Conservation (phyloP, 2,888 invertebrate genomes). For the Rambutsinella grinnellia region DNA sequence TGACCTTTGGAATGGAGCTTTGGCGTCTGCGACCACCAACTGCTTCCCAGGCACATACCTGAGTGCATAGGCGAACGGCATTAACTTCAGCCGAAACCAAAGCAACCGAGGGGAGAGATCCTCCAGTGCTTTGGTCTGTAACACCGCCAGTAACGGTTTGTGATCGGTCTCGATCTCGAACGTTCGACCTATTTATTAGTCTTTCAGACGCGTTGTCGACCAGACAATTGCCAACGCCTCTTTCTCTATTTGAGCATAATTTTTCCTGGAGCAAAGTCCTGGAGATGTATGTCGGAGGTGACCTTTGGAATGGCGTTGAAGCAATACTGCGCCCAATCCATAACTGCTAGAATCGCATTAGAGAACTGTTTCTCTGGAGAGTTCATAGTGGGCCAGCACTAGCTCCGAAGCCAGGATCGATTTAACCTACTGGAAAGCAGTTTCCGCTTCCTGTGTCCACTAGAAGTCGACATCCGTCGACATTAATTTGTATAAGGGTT, state of each 20-base stretch:
- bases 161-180: conserved; percentile 68
- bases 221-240: conserved; percentile 59
- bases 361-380: conserved; percentile 30
- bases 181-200: conserved; percentile 67
- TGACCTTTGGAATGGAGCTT: no score
- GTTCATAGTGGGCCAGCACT: conserved; percentile 67
- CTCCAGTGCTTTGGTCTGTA: conserved; percentile 67
- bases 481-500: neutral
- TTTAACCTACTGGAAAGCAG: conserved; percentile 67
- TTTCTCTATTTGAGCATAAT: conserved; percentile 4
- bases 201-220: conserved; percentile 67
- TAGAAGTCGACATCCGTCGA: neutral
- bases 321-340: conserved; percentile 67
- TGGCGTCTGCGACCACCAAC: conserved; percentile 57
- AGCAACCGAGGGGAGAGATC: conserved; percentile 68
- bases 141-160: conserved; percentile 67
- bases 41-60: conserved; percentile 64
- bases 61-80: conserved; percentile 52
- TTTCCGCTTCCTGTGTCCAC: conserved; percentile 38
- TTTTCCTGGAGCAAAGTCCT: conserved; percentile 61
- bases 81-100: conserved; percentile 66
- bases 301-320: conserved; percentile 64
- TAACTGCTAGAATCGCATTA: conserved; percentile 67
- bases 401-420: conserved; percentile 65
- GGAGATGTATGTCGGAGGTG: conserved; percentile 67